Evolutionary conservation across 2,888 invertebrate genomes (phyloP), one percentile per base, ranked within the genome.

Genomic region (Cybosia mesomella): DNA sequence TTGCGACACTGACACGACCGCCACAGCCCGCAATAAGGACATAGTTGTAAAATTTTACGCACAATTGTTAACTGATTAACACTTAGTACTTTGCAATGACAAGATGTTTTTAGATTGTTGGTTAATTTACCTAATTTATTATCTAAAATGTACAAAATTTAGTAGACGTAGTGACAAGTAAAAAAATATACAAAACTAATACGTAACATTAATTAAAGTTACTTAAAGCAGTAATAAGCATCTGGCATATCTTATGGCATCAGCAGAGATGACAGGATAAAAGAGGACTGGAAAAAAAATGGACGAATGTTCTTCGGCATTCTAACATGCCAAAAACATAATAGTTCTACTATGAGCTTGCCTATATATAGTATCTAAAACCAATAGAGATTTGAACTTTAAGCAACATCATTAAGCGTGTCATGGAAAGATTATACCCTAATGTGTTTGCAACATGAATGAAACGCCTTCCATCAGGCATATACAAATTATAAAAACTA

Each of bases 1-100:
- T 86, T 85, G 79, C 84, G 72, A 79, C 80, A 83, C 69, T 57
- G 81, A 73, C 76, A 73, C 66, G 71, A 67, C 75, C 64, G 70
- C 73, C 58, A 69, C 70, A 67, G 61, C 62, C 60, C 58, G 67
- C 69, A 80, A 77, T 82, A 83, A 77, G 82, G 76, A 84, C 83
- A 80, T 72, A 69, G 71, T 69, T 77, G 72, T 79, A 80, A 80
- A 74, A 77, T 77, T 74, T 58, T 70, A 73, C 66, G 69, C 64
- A 74, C 79, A 76, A 77, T 74, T 68, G 64, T 64, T 66, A 34
- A 76, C 53, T 72, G 76, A 81, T 79, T 76, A 74, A 58, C 64
- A 53, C 9, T 24, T 62, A 21, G 13, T 64, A 55, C 49, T 67
- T 58, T n/a, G 67, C 58, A 68, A 43, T 53, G 49, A 53, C 28